Base-by-base conservation (phyloP, 2,888 invertebrate genomes). In the Trachelus troglodyta region DNA sequence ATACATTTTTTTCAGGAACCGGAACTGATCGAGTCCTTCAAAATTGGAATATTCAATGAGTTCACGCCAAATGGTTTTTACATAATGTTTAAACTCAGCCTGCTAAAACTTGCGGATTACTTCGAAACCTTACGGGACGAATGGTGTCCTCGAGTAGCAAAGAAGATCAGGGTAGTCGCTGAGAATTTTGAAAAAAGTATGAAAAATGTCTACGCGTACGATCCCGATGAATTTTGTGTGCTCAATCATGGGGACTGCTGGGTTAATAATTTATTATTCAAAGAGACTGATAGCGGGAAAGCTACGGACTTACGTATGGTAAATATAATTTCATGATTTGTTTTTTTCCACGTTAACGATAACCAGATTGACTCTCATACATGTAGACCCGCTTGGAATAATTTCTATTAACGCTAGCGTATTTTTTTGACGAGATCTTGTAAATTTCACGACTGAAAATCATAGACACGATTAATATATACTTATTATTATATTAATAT, bases 191-290 rank as follows among this genome's bases (percentile, higher is more conserved):
- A 69, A 15, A 30, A 69, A 12, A 34, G 37, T 34, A 73, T 77
- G 23, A 23, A 11, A 0, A 37, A 79, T 0, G 78, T 68, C 1
- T 85, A 81, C 34, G 69, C 81, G 1, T 83, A 84, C 34, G 82
- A 83, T 1, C 12, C 23, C 0, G 79, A 82, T 3, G 88, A 88
- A 75, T 87, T 88, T 77, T 85, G 86, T 69, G 87, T 88, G 0
- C 71, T 88, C 9, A 88, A 88, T 80, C 88, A 88, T 31, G 88
- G 87, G 0, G 88, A 88, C 73, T 85, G 85, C 79, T 88, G 87
- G 87, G 78, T 82, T 1, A 86, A 86, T 69, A 88, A 88, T 78
- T 79, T 87, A 4, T 83, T 88, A 85, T 85, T 87, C 73, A 78
- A 75, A 9, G 83, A 87, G 35, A 80, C 85, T 35, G 79, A 81